Evolutionary conservation across 1,140 invertebrate species (phyloP), one percentile per base, ranked within the genome.

Genomic region (Drosophila azteca): DNA sequence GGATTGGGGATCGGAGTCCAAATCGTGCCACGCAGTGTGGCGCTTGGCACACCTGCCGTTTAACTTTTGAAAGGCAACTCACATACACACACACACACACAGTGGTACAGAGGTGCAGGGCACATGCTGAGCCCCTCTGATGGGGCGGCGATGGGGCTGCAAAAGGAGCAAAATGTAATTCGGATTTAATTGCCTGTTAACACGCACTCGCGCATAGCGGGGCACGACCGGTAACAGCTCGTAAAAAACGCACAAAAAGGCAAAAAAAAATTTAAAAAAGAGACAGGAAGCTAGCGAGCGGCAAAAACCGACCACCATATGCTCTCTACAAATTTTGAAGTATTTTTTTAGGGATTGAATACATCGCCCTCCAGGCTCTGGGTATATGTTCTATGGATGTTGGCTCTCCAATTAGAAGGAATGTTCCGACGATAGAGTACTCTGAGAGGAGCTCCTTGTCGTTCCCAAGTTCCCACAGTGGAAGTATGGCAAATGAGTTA

Each of bases 111-210:
- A 52, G 24, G 24, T 26, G 24, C 41, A 52, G 35, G 48, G 52
- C 46, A 35, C 31, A 35, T 11, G 31, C 31, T 35, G 65, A 58
- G 61, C 7, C 29, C 1, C 24, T 26, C 24, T 26, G 4, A 26
- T 26, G 59, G 57, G 46, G 31, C 0, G 17, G 29, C n/a, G 7
- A 7, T 7, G 46, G 44, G 29, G 24, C 60, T 81, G 80, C 55
- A 68, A 64, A 88, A 87, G 78, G 64, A 72, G 79, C 82, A 79
- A 76, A 88, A 79, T 87, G 83, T 88, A 87, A 87, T 87, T 88
- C 79, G 83, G 83, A 87, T 87, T 87, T 87, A 87, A 87, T 87
- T 87, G 82, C 82, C 82, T 87, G 83, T 87, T 87, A 87, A 87
- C 82, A 87, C 82, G 82, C 82, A 87, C 79, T 81, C 83, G 83